Percentiles rank a stretch among this genome's conserved stretches.
phyloP scores from a whole-genome alignment of 2,797 vertebrate species.

The Pachyuromys duprasi region DNA sequence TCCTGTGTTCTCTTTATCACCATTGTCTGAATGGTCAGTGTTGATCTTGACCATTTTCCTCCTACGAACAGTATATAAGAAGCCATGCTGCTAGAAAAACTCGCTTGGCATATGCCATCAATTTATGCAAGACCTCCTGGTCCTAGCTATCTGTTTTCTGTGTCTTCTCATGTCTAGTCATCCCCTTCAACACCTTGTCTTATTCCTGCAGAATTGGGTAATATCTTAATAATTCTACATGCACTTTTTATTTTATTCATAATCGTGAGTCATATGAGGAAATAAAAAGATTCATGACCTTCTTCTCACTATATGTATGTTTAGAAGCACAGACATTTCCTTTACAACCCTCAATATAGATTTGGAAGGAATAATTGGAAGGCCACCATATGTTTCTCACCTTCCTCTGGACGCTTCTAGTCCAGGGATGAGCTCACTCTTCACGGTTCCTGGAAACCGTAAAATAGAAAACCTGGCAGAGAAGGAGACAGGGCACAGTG shows the following conservation, averaged over 20 bases:
- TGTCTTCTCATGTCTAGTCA: not conserved
- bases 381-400: constrained; percentile 33
- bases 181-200: not conserved
- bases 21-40: not conserved
- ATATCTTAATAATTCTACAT: not conserved
- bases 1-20: too few relatives aligned
- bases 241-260: not conserved
- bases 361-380: constrained; percentile 14
- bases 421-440: constrained; percentile 57
- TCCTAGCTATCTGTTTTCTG: not conserved
- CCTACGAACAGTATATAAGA: not conserved
- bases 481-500: not conserved
- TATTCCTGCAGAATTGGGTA: not conserved
- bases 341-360: not conserved
- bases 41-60: not conserved
- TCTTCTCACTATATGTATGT: constrained; percentile 28
- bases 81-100: not conserved
- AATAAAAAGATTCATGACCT: constrained; percentile 19
- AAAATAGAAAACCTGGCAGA: constrained; percentile 61
- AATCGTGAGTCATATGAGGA: not conserved
- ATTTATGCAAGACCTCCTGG: not conserved
- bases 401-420: constrained; percentile 2
- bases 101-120: not conserved
- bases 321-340: constrained; percentile 9
- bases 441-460: constrained; percentile 68